Evolutionary conservation across 2,113 vertebrate genomes (phyloP), one percentile per base, ranked within the genome.

Genomic region (Piaya cayana): DNA sequence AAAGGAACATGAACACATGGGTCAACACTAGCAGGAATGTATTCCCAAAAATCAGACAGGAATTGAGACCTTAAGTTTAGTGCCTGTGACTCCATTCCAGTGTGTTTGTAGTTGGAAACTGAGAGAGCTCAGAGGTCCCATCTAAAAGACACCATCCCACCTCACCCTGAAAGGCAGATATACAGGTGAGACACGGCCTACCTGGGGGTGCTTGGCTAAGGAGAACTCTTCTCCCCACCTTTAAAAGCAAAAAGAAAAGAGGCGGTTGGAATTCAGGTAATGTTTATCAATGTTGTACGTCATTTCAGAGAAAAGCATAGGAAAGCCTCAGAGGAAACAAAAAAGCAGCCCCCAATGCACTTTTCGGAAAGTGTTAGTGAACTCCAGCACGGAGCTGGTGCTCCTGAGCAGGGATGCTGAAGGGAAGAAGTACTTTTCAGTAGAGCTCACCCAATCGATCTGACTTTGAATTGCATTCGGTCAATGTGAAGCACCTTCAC

Each of bases 181-280:
- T 16, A 43, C 11, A 78, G 49, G 49, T 3, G 34, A 71, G 65
- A 9, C 53, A 77, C 22, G 65, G 68, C 97, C 64, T 98, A 99
- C 99, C 98, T 99, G 99, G 53, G 99, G 99, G 92, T 99, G 99
- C 92, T 99, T 99, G 12, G 26, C 69, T 70, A 99, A 91, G 68
- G 98, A 98, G 97, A 99, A 99, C 87, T 99, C 98, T 95, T 99
- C 99, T 71, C 99, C 99, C 99, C 99, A 99, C 65, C 99, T 99
- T 95, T 45, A 89, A 79, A 77, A 5, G 65, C 18, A 96, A 97
- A 72, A 39, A 92, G 30, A 85, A 94, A 80, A 92, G 20, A 92
- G 7, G 9, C 25, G 32, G 30, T 71, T 70, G 26, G 14, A 65
- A 75, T 65, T 81, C 13, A 22, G 27, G 3, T 20, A 29, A 5